phyloP scores from a whole-genome alignment of 2,888 invertebrate genomes.

The Oxyteleia sp. region DNA sequence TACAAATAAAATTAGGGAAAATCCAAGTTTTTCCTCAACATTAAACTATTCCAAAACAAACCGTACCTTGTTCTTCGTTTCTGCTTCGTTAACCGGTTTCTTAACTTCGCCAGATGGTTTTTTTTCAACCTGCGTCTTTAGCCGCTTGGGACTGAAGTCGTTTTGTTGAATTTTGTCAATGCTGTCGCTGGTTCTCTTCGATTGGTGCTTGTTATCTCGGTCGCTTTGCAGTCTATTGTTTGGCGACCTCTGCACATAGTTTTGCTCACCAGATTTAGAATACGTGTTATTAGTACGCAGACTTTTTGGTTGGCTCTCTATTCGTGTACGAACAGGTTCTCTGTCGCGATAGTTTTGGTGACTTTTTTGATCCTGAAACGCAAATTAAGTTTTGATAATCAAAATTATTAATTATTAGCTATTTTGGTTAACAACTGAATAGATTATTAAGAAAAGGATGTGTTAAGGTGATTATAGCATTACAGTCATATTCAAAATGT shows the following conservation, averaged over 20 bases:
- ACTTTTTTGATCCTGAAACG: constrained; percentile 79
- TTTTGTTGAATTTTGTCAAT: constrained; percentile 75
- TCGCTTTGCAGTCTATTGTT: constrained; percentile 67
- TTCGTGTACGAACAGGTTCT: constrained; percentile 79
- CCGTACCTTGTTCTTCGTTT: constrained; percentile 78
- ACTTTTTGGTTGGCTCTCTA: constrained; percentile 77
- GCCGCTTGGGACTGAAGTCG: constrained; percentile 82
- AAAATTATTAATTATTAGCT: too few relatives aligned
- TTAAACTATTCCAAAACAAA: too few relatives aligned
- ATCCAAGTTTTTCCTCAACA: too few relatives aligned
- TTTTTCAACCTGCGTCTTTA: constrained; percentile 32
- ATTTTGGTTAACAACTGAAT: too few relatives aligned
- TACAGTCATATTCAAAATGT: too few relatives aligned
- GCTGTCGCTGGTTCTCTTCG: constrained; percentile 78
- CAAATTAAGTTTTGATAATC: too few relatives aligned
- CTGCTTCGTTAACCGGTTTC: constrained; percentile 62
- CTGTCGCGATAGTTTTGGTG: constrained; percentile 82
- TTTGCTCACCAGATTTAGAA: constrained; percentile 79
- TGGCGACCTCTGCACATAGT: constrained; percentile 75
- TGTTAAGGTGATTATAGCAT: too few relatives aligned
- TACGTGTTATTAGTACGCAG: constrained; percentile 77
- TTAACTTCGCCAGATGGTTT: too few relatives aligned
- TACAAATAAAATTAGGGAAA: too few relatives aligned
- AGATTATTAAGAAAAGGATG: too few relatives aligned
- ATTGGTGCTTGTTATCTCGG: constrained; percentile 70